A percentile compares a stretch with the other conserved stretches of the same genome.
Evolutionary conservation across 2,888 invertebrate genomes (phyloP).

Genomic region (Petrolisthes cinctipes): DNA sequence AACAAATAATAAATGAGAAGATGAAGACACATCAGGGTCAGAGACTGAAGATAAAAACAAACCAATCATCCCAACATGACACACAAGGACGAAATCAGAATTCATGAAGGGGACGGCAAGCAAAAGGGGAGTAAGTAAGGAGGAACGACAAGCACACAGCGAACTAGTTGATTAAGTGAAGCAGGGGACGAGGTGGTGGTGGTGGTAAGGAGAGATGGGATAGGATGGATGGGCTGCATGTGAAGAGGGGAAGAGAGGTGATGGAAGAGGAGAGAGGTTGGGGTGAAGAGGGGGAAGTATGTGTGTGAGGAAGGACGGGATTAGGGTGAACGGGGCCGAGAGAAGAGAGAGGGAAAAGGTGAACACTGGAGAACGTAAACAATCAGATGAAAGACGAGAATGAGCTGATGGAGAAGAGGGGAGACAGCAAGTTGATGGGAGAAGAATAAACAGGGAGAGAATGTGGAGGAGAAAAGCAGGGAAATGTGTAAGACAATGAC

Average conservation of each 20-base stretch:
- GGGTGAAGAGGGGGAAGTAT: not conserved
- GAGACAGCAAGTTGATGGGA: too few species aligned
- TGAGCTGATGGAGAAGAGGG: too few species aligned
- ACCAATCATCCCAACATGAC: too few species aligned
- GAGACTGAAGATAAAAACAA: not conserved
- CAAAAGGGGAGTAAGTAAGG: not conserved
- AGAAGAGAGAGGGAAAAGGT: not conserved
- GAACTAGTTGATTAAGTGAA: conserved; percentile 36
- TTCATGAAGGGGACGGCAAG: conserved; percentile 5
- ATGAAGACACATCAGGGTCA: not conserved
- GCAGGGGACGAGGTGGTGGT: not conserved
- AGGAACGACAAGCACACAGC: conserved; percentile 31
- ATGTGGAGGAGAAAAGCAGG: too few species aligned
- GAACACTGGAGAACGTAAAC: not conserved
- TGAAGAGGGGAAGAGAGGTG: not conserved
- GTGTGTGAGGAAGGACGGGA: not conserved
- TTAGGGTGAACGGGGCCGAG: not conserved
- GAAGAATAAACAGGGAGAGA: too few species aligned
- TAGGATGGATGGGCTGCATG: not conserved
- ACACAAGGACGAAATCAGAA: conserved; percentile 19
- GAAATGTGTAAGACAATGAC: too few species aligned
- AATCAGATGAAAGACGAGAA: too few species aligned
- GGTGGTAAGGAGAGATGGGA: not conserved
- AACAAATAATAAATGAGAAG: conserved; percentile 1
- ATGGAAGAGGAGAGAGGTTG: not conserved